A percentile compares a stretch with the other conserved stretches of the same genome.
Evolutionary conservation across 2,113 vertebrate species (phyloP).

Genomic region (Myotis lucifugus): DNA sequence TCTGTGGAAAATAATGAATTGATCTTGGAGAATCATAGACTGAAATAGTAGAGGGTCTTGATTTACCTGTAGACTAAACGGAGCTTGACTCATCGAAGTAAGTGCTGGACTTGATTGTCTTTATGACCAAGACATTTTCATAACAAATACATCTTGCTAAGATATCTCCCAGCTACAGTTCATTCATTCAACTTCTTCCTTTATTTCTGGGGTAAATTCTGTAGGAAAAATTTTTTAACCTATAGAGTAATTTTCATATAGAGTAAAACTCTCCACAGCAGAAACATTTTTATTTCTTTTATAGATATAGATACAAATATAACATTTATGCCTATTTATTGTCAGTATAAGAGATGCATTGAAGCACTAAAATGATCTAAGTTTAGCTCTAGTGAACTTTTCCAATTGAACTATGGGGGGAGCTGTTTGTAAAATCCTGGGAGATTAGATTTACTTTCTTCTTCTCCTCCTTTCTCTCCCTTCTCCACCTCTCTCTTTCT

Average conservation of each 20-base stretch:
- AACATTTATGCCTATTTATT: not conserved
- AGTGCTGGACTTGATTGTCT: not conserved
- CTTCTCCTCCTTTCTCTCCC: not conserved
- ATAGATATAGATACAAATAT: not conserved
- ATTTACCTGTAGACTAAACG: not conserved
- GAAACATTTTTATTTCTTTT: not conserved
- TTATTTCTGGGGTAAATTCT: not conserved
- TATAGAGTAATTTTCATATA: not conserved
- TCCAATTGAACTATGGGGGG: not conserved
- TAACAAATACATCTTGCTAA: not conserved
- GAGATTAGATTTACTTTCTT: not conserved
- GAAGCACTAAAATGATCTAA: not conserved
- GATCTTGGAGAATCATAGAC: not conserved
- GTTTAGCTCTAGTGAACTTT: not conserved
- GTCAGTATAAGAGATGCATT: not conserved
- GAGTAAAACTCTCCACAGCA: not conserved
- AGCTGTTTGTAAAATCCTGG: not conserved
- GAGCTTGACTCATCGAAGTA: not conserved
- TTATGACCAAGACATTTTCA: not conserved
- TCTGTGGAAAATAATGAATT: conserved; percentile 18
- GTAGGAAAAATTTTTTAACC: not conserved
- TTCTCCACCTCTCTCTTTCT: not conserved
- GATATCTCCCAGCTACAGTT: not conserved
- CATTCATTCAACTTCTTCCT: not conserved
- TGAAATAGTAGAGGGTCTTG: not conserved